These are phyloP conservation scores for Donacobius atricapilla DNA, from an alignment of 2,113 vertebrate species.

Conservation along the genomic window DNA sequence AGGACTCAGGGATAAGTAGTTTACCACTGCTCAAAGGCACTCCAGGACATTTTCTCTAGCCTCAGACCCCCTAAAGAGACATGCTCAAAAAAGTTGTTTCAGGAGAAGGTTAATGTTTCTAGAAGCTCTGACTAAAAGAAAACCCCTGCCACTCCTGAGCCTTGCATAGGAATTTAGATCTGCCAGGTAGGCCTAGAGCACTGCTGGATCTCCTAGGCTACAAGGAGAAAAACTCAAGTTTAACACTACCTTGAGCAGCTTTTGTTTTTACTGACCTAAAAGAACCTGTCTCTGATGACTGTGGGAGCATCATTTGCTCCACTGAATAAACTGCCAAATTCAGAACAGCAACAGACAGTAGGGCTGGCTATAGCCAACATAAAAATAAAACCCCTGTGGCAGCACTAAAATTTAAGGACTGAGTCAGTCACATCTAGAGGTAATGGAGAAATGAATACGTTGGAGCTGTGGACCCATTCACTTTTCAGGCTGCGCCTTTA, in stretches of 20 bases:
- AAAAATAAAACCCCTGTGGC: not conserved
- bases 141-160: not conserved
- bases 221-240: not conserved
- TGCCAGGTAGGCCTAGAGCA: not conserved
- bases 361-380: not conserved
- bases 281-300: not conserved
- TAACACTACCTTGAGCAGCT: not conserved
- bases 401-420: not conserved
- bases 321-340: not conserved
- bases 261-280: not conserved
- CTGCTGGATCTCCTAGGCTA: not conserved
- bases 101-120: not conserved
- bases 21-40: not conserved
- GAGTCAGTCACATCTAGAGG: not conserved
- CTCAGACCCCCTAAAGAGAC: accelerated
- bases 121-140: not conserved
- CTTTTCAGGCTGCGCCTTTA: not conserved
- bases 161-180: not conserved
- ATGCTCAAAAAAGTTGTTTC: not conserved
- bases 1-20: not conserved
- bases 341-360: not conserved
- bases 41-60: not conserved
- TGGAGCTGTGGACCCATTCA: not conserved
- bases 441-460: not conserved
- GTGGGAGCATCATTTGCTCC: not conserved